Evolutionary conservation across 2,113 vertebrate genomes (phyloP), one percentile per base, ranked within the genome.

Genomic region (Aspiorhynchus laticeps): DNA sequence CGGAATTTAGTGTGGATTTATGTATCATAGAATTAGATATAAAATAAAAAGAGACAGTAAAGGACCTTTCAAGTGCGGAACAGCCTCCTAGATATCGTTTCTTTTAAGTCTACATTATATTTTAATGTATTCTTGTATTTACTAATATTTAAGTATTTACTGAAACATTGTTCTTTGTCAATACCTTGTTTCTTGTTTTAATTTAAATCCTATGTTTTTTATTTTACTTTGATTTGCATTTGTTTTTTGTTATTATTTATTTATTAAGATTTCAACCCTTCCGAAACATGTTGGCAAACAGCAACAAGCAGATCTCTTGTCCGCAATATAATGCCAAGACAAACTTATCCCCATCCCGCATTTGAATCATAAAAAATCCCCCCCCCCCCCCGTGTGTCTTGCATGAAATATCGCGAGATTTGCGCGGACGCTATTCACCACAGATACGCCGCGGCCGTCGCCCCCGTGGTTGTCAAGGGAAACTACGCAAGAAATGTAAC

Each of bases 341-440:
- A 48, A 77, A 77, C 26, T 33, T 31, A 33, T 19, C 1, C 15
- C 15, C 11, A 51, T n/a, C 17, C 4, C 11, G 5, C 3, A 38
- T 73, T 73, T n/a, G 31, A 36, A 73, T 65, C 11, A 46, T 51
- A 87, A 74, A 90, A 86, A 71, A n/a, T 48, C 8, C 67, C 67
- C 3, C n/a, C n/a, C n/a, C n/a, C n/a, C n/a, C n/a, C n/a, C n/a
- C 31, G 1, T 21, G 74, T 86, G 61, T 12, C 24, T 31, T n/a
- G 0, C 2, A 28, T 5, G 10, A 89, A 87, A n/a, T 92, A 88
- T 93, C 90, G 90, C 92, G 92, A 92, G 87, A 83, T 0, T 28
- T 83, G 24, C 6, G 38, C 24, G 14, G 43, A 9, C 7, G 77
- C 86, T 78, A 91, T 91, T 93, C 91, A 87, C 87, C 67, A 91